phyloP scores from a whole-genome alignment of 2,113 vertebrate species.

The Hemiprocne comata region DNA sequence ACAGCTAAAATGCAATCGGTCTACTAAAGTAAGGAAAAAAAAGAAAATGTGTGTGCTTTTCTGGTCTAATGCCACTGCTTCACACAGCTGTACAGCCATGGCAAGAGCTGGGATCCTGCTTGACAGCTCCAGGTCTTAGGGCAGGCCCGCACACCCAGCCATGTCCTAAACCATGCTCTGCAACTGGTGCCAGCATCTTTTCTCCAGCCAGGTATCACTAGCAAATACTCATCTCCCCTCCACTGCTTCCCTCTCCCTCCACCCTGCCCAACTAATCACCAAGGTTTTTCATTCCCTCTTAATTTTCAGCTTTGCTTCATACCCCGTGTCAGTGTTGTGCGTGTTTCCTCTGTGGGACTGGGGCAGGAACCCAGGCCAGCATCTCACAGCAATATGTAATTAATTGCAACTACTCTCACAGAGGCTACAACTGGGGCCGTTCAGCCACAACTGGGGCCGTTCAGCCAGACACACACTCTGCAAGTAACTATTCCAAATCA shows the following conservation, averaged over 20 bases:
- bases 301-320: not conserved
- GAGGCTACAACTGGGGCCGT: constrained; percentile 22
- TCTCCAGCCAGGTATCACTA: not conserved
- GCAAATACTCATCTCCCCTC: not conserved
- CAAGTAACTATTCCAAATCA: not conserved
- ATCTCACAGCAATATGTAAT: not conserved
- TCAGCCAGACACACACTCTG: not conserved
- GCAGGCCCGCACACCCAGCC: accelerated
- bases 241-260: not conserved
- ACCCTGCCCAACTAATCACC: not conserved
- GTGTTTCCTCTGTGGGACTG: not conserved
- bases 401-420: not conserved
- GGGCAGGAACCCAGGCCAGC: not conserved
- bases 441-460: constrained; percentile 11
- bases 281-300: not conserved
- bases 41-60: accelerated
- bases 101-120: not conserved
- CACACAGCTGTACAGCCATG: not conserved
- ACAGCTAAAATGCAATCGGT: not conserved
- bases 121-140: not conserved
- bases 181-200: not conserved
- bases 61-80: not conserved
- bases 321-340: not conserved
- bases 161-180: not conserved
- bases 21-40: not conserved